Conservation (phyloP, 1,140 invertebrate genomes). For the Drosophila auraria region DNA sequence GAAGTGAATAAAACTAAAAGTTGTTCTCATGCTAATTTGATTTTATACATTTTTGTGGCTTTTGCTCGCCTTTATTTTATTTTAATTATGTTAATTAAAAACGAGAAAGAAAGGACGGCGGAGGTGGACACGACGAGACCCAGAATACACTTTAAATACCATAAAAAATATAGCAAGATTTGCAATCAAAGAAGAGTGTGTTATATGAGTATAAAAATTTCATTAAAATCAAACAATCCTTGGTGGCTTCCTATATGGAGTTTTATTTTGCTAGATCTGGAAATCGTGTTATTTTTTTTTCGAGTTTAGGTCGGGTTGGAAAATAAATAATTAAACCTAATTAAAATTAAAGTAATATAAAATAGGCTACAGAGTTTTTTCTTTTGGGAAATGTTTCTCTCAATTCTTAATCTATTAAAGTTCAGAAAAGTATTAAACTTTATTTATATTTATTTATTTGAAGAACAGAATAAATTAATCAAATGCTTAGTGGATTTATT, state of each 20-base stretch:
- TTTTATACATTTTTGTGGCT: conserved; percentile 48
- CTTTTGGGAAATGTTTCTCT: too few relatives aligned
- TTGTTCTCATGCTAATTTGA: conserved; percentile 75
- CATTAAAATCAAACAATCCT: conserved; percentile 15
- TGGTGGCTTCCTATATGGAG: neutral
- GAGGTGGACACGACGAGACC: conserved; percentile 11
- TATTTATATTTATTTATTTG: too few relatives aligned
- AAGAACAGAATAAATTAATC: too few relatives aligned
- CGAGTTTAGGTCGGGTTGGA: neutral
- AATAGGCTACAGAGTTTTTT: too few relatives aligned
- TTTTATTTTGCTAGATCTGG: neutral
- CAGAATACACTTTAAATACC: conserved; percentile 34
- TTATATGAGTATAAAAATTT: conserved; percentile 11
- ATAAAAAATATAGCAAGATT: neutral
- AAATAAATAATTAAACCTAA: neutral
- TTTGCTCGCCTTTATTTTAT: conserved; percentile 72
- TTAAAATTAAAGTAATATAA: neutral
- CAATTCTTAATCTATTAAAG: too few relatives aligned
- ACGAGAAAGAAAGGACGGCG: conserved; percentile 49
- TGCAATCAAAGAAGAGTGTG: neutral
- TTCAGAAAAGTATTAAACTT: too few relatives aligned
- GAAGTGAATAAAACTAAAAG: conserved; percentile 66
- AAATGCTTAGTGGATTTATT: too few relatives aligned
- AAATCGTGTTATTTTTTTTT: too few relatives aligned
- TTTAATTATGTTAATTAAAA: conserved; percentile 81